Conservation (phyloP, 2,113 vertebrate species). For the Brachypodius melanocephalos region DNA sequence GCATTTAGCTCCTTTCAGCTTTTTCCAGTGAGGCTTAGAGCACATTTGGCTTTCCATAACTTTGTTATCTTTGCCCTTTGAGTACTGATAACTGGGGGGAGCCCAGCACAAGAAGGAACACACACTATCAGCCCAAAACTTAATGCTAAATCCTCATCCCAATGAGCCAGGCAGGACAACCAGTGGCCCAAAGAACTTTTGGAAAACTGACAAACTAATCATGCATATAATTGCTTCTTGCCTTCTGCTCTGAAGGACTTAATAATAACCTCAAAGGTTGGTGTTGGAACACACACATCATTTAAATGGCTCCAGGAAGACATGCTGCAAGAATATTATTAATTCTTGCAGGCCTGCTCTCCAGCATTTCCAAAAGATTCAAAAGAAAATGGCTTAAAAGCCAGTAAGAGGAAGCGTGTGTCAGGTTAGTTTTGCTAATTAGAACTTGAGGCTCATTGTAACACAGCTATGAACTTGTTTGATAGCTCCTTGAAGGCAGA, state of each 20-base stretch:
- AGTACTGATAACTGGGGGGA: not conserved
- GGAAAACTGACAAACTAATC: slow-evolving; percentile 87
- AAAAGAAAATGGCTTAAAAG: slow-evolving; percentile 40
- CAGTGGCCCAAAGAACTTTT: slow-evolving; percentile 67
- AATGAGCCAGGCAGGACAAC: not conserved
- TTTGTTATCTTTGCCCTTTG: not conserved
- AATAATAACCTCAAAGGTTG: slow-evolving; percentile 60
- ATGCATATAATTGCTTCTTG: slow-evolving; percentile 93
- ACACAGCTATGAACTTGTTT: not conserved
- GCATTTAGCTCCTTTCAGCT: not conserved
- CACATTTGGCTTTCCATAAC: not conserved
- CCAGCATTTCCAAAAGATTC: not conserved
- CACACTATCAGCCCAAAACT: not conserved
- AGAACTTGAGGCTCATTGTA: slow-evolving; percentile 39
- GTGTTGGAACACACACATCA: slow-evolving; percentile 29
- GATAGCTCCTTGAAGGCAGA: slow-evolving; percentile 34
- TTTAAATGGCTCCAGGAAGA: slow-evolving; percentile 42
- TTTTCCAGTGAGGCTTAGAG: not conserved
- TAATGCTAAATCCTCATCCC: not conserved
- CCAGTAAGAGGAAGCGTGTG: not conserved
- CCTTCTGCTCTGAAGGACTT: slow-evolving; percentile 72
- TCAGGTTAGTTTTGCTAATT: slow-evolving; percentile 50
- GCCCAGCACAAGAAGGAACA: not conserved
- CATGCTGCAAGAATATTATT: not conserved
- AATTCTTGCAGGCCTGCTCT: not conserved